Base-by-base conservation (phyloP, 2,113 vertebrate genomes). In the Aythya baeri region DNA sequence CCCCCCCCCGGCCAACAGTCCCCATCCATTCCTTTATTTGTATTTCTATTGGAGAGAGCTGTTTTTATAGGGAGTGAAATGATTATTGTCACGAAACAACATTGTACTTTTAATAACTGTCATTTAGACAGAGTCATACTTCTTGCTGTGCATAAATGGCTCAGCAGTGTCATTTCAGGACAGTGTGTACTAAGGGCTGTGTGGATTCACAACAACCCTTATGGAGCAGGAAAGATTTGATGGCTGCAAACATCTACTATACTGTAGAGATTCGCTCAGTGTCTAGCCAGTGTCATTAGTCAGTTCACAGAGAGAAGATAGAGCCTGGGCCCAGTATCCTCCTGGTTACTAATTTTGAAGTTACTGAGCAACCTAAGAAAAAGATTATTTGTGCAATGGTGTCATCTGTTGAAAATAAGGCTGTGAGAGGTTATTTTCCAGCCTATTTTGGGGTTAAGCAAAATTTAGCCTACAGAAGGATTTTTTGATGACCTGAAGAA, bases 71-170 rank as follows among this genome's bases (percentile, higher is more conserved):
- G 49, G 83, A 94, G 83, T 71, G 32, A 86, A 88, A 87, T 66
- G 61, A 65, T 38, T 49, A 49, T 82, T 89, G 83, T 87, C 77
- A n/a, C n/a, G 49, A 78, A 75, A 49, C 70, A 85, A 44, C 54
- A 38, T 5, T 74, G 67, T 77, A 71, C 59, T 77, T 96, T 90
- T 92, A 93, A 82, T 82, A 91, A 84, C 58, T 86, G 80, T 78
- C 57, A 84, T 94, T 93, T 92, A 84, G 66, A 61, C 49, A 84
- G 54, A 91, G 61, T 82, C 66, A 25, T 82, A 44, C 49, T 84
- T 92, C 87, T 74, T 92, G 74, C 91, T 93, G 93, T 79, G 89
- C 81, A 22, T 13, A 94, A 94, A 94, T 55, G 76, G 61, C 44
- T 82, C 38, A 32, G 54, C 57, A 58, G 17, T 77, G 76, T 95